A percentile compares a stretch with the other conserved stretches of the same genome.
Evolutionary conservation across 2,888 invertebrate species (phyloP).

Genomic region (Orthonychiurus folsomi): DNA sequence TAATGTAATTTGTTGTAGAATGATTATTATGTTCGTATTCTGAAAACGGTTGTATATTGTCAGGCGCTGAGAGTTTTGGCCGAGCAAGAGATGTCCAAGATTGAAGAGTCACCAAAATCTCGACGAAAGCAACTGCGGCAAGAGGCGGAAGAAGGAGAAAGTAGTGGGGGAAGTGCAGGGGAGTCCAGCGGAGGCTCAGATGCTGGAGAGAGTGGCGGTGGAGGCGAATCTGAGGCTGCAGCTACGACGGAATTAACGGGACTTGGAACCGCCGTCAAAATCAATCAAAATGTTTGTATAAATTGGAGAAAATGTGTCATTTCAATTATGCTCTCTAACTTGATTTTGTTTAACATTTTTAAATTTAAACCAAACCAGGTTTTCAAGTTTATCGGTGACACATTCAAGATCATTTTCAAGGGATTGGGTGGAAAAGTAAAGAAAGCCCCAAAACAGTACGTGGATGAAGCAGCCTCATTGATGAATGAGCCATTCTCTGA

Average conservation of each 20-base stretch:
- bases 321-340: neutral
- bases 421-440: conserved; percentile 12
- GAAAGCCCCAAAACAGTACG: conserved; percentile 3
- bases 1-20: no score
- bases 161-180: neutral
- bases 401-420: conserved; percentile 17
- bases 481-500: conserved; percentile 6
- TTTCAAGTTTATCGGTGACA: conserved; percentile 19
- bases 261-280: conserved; percentile 22
- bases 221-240: conserved; percentile 6
- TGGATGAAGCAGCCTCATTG: conserved; percentile 13
- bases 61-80: neutral
- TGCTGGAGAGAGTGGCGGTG: neutral
- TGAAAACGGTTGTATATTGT: no score
- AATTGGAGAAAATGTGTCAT: neutral
- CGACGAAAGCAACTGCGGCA: neutral
- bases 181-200: neutral
- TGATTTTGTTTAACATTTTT: neutral
- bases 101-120: neutral
- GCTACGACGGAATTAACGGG: conserved; percentile 20
- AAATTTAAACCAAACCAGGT: conserved; percentile 11
- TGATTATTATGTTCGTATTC: no score
- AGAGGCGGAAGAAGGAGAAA: neutral
- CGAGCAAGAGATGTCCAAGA: neutral
- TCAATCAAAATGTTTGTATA: conserved; percentile 22